A percentile compares a stretch with the other conserved stretches of the same genome.
phyloP scores from a whole-genome alignment of 2,888 invertebrate species.

The Smittia aterrima region DNA sequence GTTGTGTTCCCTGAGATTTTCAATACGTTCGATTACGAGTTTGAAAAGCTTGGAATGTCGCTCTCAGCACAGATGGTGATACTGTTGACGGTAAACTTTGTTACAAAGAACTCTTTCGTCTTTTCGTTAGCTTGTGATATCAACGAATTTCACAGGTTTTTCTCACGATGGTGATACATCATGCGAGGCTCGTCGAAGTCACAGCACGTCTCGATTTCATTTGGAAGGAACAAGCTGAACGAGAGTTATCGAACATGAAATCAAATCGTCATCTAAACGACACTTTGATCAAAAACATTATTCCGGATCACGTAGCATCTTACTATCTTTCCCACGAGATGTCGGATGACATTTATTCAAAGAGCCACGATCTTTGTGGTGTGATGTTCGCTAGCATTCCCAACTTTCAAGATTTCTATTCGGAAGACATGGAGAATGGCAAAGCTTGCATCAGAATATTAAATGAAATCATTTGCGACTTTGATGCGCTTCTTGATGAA shows the following conservation, averaged over 20 bases:
- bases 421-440: constrained; percentile 94
- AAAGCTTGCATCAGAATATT: constrained; percentile 95
- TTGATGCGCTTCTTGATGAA: constrained; percentile 84
- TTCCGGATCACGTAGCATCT: constrained; percentile 93
- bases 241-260: constrained; percentile 90
- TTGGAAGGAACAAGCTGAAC: constrained; percentile 95
- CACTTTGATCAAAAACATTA: constrained; percentile 68
- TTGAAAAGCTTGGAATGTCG: constrained; percentile 60
- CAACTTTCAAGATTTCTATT: constrained; percentile 97
- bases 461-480: constrained; percentile 98
- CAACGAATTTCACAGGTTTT: too few species aligned
- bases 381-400: constrained; percentile 98
- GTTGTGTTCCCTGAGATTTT: constrained; percentile 60
- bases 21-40: constrained; percentile 46
- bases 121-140: too few species aligned
- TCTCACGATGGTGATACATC: constrained; percentile 62
- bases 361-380: constrained; percentile 65
- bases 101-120: too few species aligned
- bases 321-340: constrained; percentile 87
- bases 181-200: constrained; percentile 70
- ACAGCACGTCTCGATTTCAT: constrained; percentile 93
- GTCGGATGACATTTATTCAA: constrained; percentile 55
- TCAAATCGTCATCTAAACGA: constrained; percentile 81
- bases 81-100: constrained; percentile 68
- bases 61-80: constrained; percentile 78